Percentiles rank a stretch among this genome's conserved stretches.
phyloP scores from a whole-genome alignment of 1,140 invertebrate species.

The Sarcophaga bullata region DNA sequence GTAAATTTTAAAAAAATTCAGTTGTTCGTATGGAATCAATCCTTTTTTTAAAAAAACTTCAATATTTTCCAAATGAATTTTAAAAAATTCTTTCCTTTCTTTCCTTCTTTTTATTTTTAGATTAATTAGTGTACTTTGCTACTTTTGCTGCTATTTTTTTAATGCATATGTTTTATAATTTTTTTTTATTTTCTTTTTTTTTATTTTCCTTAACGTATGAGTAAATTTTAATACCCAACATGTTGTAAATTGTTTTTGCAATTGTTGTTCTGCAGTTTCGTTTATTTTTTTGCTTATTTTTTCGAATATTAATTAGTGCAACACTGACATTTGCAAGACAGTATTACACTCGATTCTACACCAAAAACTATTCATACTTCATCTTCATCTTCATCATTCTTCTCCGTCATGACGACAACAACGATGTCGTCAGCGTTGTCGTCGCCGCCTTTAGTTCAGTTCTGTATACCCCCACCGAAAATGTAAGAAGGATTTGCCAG shows the following conservation, averaged over 20 bases:
- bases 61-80: no score
- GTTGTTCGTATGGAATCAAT: no score
- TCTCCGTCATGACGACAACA: neutral
- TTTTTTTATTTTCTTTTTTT: neutral
- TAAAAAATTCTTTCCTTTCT: neutral
- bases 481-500: neutral
- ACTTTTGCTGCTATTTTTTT: conserved; percentile 6
- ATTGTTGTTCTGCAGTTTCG: neutral
- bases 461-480: conserved; percentile 19
- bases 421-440: neutral
- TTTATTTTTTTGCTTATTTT: no score
- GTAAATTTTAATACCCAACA: neutral
- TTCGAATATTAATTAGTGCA: conserved; percentile 37
- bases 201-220: no score
- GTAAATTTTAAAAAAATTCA: no score
- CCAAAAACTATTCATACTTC: no score
- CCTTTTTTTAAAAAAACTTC: no score
- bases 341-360: neutral
- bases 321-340: conserved; percentile 4
- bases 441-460: neutral
- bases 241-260: conserved; percentile 40
- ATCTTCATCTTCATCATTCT: no score
- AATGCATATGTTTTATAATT: neutral
- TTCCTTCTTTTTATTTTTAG: conserved; percentile 18
- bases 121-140: conserved; percentile 31